Evolutionary conservation across 1,140 invertebrate species (phyloP).

Genomic region (Papilio machaon): DNA sequence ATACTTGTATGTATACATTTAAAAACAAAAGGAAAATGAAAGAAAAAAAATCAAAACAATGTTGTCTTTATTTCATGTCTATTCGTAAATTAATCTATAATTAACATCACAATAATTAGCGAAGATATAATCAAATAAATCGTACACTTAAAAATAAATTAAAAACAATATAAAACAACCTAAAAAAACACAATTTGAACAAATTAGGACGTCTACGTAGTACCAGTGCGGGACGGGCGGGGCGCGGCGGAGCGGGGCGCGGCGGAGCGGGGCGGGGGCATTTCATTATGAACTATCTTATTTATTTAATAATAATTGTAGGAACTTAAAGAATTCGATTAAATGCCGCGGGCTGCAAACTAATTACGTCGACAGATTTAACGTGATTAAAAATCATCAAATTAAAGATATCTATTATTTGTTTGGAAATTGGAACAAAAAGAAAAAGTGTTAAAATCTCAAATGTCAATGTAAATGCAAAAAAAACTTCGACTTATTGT

Average conservation of each 20-base stretch:
- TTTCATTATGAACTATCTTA: neutral
- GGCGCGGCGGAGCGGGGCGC: no score
- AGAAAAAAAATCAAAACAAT: slow-evolving; percentile 39
- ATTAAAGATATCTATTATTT: no score
- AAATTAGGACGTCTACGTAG: slow-evolving; percentile 12
- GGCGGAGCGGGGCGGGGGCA: neutral
- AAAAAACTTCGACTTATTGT: no score
- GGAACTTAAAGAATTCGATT: slow-evolving; percentile 23
- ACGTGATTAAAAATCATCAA: neutral
- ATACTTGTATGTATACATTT: neutral
- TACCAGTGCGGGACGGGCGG: neutral
- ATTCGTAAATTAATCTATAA: slow-evolving; percentile 38
- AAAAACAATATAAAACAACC: slow-evolving; percentile 35
- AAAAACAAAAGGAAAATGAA: slow-evolving; percentile 32
- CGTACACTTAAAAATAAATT: slow-evolving; percentile 35
- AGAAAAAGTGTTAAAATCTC: no score
- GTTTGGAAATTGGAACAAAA: no score
- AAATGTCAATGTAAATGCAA: no score
- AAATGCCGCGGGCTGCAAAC: no score
- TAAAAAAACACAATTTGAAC: slow-evolving; percentile 33
- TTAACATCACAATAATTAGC: slow-evolving; percentile 35
- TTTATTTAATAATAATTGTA: neutral
- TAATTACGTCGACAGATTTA: no score
- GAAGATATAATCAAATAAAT: slow-evolving; percentile 30
- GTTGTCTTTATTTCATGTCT: slow-evolving; percentile 40